Conservation (phyloP, 1,140 invertebrate genomes). For the Drosophila equinoxialis region DNA sequence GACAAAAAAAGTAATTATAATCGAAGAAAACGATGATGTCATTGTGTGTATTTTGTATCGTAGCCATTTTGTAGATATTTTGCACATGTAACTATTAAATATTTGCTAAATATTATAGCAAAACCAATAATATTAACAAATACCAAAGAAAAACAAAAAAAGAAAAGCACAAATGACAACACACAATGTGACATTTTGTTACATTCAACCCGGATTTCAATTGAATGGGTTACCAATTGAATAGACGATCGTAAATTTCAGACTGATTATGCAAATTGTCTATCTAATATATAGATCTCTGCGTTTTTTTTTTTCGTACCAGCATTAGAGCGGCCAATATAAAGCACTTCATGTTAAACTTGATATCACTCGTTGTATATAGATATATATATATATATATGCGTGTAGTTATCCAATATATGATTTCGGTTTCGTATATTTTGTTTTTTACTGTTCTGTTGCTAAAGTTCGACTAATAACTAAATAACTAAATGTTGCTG, state of each 20-base stretch:
- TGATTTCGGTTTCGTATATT: neutral
- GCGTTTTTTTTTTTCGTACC: conserved; percentile 34
- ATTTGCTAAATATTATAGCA: conserved; percentile 25
- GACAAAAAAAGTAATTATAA: neutral
- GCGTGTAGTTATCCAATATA: conserved; percentile 20
- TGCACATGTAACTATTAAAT: conserved; percentile 44
- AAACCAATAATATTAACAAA: conserved; percentile 17
- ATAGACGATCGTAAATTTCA: conserved; percentile 33
- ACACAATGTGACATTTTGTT: conserved; percentile 42
- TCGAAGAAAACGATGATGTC: conserved; percentile 33
- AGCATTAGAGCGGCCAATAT: conserved; percentile 73
- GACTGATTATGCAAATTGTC: conserved; percentile 48
- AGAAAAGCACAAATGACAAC: conserved; percentile 13
- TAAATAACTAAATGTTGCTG: conserved; percentile 48
- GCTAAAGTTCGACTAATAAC: conserved; percentile 64
- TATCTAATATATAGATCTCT: conserved; percentile 43
- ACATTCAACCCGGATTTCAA: conserved; percentile 48
- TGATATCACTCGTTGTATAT: conserved; percentile 31
- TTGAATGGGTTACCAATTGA: conserved; percentile 30
- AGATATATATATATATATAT: conserved; percentile 13
- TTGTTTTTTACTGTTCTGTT: conserved; percentile 46
- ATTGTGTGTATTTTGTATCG: conserved; percentile 6
- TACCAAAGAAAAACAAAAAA: conserved; percentile 28
- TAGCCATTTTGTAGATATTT: conserved; percentile 27
- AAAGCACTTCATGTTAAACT: conserved; percentile 69